Base-by-base conservation (phyloP, 2,888 invertebrate species). In the Protonemura montana region DNA sequence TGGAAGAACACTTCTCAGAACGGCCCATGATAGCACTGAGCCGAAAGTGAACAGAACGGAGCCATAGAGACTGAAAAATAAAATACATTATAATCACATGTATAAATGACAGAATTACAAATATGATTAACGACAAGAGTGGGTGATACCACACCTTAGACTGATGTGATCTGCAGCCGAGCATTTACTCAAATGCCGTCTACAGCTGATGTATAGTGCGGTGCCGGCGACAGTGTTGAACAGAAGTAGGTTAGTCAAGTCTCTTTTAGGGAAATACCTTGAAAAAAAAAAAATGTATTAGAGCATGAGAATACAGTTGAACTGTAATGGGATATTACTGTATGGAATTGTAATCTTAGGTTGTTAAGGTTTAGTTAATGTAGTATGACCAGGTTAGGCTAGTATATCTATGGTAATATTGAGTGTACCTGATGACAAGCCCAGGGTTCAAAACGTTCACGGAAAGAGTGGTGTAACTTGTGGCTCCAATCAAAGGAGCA, bases 11-110 rank as follows among this genome's bases (percentile, higher is more conserved):
- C 96, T 96, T 90, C 97, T 94, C 77, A 97, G 92, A 76, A 98
- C 95, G 10, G 98, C 98, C 96, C 98, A 98, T 88, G 96, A 92
- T 87, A 98, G 93, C 82, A 98, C 96, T 0, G 98, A 97, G 21
- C 98, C 98, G 90, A 98, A 94, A 88, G 97, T 97, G 93, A 98
- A 96, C 28, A 98, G 93, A 13, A 96, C 93, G 81, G 97, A 95
- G 85, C 96, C 96, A 88, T 94, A 92, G 78, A 91, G 91, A 91
- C 94, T 93, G 89, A 87, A 91, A 91, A 88, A 87, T 87, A 89
- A 78, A 88, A 85, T 86, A 85, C 78, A 35, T 86, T 76, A 7
- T 41, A 41, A 41, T 41, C 41, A 13, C 6, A 87, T 86, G 42
- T 41, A 35, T n/a, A 6, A 35, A 13, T 13, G 5, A 41, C 41